Base-by-base conservation (phyloP, 1,140 invertebrate species). In the Matsumurasca onukii region DNA sequence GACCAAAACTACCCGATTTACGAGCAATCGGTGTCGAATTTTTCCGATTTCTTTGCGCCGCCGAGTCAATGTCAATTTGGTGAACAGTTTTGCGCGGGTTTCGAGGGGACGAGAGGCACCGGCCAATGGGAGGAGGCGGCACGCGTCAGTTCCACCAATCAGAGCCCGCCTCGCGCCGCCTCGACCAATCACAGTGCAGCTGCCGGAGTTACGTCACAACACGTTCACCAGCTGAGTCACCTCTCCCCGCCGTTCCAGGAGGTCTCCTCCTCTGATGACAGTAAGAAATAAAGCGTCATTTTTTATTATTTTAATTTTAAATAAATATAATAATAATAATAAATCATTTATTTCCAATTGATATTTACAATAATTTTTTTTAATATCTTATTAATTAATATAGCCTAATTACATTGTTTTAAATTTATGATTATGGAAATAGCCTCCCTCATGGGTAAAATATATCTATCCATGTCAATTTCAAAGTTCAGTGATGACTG, bases 151-250 rank as follows among this genome's bases (percentile, higher is more conserved):
- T 39, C 20, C 15, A 22, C 30, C 22, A 51, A 59, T 31, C 24
- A 29, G 22, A 9, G 20, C 20, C n/a, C 24, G n/a, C 1, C 13
- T 48, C 15, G 39, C 9, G 25, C 27, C 12, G n/a, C 57, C n/a
- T 49, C 24, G 17, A 29, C 34, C 27, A 57, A 62, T 39, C 29
- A 34, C 17, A 27, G 22, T 17, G 22, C 30, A 0, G 22, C 34
- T 0, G 3, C 57, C 15, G 69, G 69, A 25, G 49, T 79, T 52
- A 80, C 79, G 0, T 79, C 78, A 1, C 75, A 73, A 13, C 78
- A 80, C 66, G 78, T 80, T 5, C 77, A 80, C 48, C 76, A 77
- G 15, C 69, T 80, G 27, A 77, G 75, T 25, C 75, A 80, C 48
- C 69, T 80, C 27, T 76, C 77, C 39, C 76, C 78, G 24, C 78